Conservation (phyloP, 2,888 invertebrate genomes). For the Lasioglossum leucozonium region DNA sequence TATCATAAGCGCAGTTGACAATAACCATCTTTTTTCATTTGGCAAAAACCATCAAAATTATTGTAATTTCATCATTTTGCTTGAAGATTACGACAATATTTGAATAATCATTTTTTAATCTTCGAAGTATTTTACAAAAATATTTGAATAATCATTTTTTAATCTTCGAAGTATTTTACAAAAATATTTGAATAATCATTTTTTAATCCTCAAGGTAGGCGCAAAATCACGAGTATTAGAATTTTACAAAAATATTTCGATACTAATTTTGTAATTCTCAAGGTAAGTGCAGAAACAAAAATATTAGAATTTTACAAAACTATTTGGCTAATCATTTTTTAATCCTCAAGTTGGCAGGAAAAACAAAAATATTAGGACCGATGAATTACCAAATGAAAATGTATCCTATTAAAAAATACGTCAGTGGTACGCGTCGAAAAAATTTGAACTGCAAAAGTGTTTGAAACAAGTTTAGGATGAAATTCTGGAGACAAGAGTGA, state of each 20-base stretch:
- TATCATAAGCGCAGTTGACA: neutral
- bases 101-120: neutral
- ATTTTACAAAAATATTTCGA: neutral
- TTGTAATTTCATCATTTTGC: neutral
- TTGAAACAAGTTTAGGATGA: neutral
- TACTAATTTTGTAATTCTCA: neutral
- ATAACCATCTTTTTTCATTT: no score
- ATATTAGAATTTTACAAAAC: neutral
- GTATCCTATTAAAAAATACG: neutral
- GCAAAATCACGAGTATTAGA: no score
- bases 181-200: neutral
- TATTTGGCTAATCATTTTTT: neutral
- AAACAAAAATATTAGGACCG: neutral
- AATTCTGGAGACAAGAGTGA: neutral
- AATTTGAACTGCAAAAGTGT: neutral
- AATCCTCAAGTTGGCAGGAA: neutral
- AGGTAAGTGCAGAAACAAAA: neutral
- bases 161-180: neutral
- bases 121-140: neutral
- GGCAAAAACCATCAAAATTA: no score
- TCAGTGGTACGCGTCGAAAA: neutral
- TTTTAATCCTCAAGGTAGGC: neutral
- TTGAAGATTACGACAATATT: neutral
- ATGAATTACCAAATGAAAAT: neutral
- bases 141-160: neutral